Evolutionary conservation across 1,140 invertebrate species (phyloP).

Genomic region (Brachionus rotundiformis): DNA sequence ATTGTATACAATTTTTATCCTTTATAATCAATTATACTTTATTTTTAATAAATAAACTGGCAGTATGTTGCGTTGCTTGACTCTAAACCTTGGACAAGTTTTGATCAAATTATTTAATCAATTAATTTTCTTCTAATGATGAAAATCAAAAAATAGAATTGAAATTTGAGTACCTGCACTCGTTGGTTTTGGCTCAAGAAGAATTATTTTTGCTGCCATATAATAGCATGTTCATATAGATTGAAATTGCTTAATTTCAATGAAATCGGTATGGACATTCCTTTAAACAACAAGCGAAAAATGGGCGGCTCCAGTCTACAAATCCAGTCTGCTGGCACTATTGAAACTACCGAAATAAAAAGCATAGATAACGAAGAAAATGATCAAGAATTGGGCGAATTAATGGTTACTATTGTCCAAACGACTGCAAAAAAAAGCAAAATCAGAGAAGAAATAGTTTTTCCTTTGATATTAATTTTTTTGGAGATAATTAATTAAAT

Average conservation of each 20-base stretch:
- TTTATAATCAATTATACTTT: too few relatives aligned
- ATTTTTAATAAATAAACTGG: too few relatives aligned
- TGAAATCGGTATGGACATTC: not conserved
- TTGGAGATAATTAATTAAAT: not conserved
- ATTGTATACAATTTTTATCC: too few relatives aligned
- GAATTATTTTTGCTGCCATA: not conserved
- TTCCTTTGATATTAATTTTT: not conserved
- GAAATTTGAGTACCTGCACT: not conserved
- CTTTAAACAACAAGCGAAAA: not conserved
- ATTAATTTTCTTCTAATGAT: not conserved
- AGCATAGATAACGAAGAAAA: not conserved
- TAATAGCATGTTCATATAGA: not conserved
- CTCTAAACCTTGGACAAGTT: not conserved
- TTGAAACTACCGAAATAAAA: not conserved
- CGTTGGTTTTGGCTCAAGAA: not conserved
- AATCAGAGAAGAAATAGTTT: not conserved
- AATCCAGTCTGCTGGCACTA: not conserved
- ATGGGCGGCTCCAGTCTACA: not conserved
- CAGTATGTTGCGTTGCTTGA: not conserved
- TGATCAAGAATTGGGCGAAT: not conserved
- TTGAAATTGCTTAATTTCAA: not conserved
- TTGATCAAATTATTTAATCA: not conserved
- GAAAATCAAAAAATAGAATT: not conserved
- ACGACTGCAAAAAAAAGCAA: too few relatives aligned
- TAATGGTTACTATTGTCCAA: not conserved